Percentiles rank a stretch among this genome's conserved stretches.
phyloP scores from a whole-genome alignment of 2,113 vertebrate species.

The Willisornis vidua region DNA sequence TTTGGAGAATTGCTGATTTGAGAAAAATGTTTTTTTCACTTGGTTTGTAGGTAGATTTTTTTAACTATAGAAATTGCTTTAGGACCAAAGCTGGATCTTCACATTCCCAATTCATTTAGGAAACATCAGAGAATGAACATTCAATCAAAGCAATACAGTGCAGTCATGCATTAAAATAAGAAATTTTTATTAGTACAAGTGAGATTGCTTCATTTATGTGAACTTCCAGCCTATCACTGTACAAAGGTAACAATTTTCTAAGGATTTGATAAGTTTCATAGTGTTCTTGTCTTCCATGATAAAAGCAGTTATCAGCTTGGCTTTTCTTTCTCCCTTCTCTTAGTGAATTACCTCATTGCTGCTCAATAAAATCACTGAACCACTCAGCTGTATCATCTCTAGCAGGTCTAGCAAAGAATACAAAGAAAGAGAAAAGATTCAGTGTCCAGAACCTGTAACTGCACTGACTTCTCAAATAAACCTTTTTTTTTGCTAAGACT shows the following conservation, averaged over 20 bases:
- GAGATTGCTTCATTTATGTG: not conserved
- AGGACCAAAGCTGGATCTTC: not conserved
- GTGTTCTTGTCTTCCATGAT: not conserved
- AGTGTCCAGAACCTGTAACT: not conserved
- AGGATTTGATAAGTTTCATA: not conserved
- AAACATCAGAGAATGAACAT: not conserved
- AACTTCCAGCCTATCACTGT: not conserved
- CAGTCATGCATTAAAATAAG: not conserved
- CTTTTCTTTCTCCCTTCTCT: not conserved
- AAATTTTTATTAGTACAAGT: not conserved
- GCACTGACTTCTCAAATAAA: constrained; percentile 11
- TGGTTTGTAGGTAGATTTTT: not conserved
- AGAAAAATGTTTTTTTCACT: not conserved
- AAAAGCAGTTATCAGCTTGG: not conserved
- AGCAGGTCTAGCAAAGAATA: not conserved
- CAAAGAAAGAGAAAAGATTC: not conserved
- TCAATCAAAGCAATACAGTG: not conserved
- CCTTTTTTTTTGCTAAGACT: not conserved
- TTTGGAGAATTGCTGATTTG: not conserved
- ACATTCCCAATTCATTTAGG: not conserved
- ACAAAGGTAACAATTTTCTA: not conserved
- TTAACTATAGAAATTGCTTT: not conserved
- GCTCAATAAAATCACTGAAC: not conserved
- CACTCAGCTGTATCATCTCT: not conserved
- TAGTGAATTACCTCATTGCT: not conserved